Evolutionary conservation across 2,888 invertebrate genomes (phyloP), one percentile per base, ranked within the genome.

Genomic region (Dendrolimus pini): DNA sequence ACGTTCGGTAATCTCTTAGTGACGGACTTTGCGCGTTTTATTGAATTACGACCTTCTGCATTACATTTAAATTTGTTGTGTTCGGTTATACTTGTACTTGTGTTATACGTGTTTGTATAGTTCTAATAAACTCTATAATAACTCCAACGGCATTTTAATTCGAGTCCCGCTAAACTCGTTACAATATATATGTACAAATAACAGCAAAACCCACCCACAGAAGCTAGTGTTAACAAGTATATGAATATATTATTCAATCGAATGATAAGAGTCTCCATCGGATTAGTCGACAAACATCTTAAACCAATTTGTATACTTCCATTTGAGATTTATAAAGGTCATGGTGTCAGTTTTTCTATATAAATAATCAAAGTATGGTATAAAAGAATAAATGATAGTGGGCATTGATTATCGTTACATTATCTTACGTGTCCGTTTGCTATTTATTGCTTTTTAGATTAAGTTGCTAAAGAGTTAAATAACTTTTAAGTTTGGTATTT

Each of bases 301-400:
- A 61, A 65, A 68, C 71, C 74, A 69, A 78, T 77, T 77, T 73
- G 72, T 77, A 75, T 71, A 75, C 76, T 75, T 64, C 63, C 64
- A 68, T 65, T 65, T 71, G 12, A 47, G 12, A 69, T 75, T 76
- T 73, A 75, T 70, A 68, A 70, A 78, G 82, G 82, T 80, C 78
- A 81, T 69, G 83, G 84, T 74, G 80, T 73, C 69, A 74, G 82
- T 81, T 81, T 73, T 71, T 83, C 74, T 78, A 70, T 42, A 47
- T 65, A 65, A 73, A 74, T 68, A 71, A 60, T 61, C 56, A 65
- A 30, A 30, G 30, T 72, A 65, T 74, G 57, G 60, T 67, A 65
- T 70, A 66, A 62, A 61, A 60, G 62, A 69, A 74, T 73, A 66
- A 70, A 67, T 68, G 66, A 70, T 75, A 52, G 60, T 60, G 55